Evolutionary conservation across 2,888 invertebrate species (phyloP), one percentile per base, ranked within the genome.

Genomic region (Chloromyia formosa): DNA sequence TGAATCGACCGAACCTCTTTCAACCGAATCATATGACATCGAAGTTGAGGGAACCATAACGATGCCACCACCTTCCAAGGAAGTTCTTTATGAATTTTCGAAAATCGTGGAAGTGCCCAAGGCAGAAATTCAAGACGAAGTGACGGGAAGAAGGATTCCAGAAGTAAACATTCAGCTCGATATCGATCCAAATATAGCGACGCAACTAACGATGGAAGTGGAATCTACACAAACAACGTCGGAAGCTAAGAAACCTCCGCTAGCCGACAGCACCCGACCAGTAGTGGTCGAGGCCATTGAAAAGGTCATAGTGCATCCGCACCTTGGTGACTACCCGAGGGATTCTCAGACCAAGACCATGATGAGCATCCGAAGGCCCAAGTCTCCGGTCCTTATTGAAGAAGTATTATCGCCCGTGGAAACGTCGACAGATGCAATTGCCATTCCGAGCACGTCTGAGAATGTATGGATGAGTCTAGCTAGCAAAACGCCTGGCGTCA

Each of bases 11-110:
- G 80, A 83, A 18, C 86, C 85, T 77, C 85, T 84, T 1, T 79
- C 83, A 7, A 82, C 83, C 10, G 82, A 83, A 0, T 87, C 78
- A 87, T 84, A 82, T 64, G 83, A 83, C 68, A 77, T 84, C 40
- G 83, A 85, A 78, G 82, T 85, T 35, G 80, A 91, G 84, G 92
- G 92, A 14, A 88, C 89, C 27, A 90, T 92, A 1, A 87, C 89
- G 77, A 83, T 87, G 16, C 84, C 87, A 10, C 84, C 87, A 10
- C 87, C 89, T 5, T 76, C 84, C 68, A 82, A 82, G 5, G 49
- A 72, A 0, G 76, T 82, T 1, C 72, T 84, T 0, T 83, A 81
- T 61, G 82, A 84, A 71, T 83, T 84, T 75, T 82, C 80, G 0
- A 81, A 84, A 78, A 82, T 81, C 1, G 80, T 84, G 75, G 81